Conservation (phyloP, 2,113 vertebrate species). For the Phyllostomus discolor region DNA sequence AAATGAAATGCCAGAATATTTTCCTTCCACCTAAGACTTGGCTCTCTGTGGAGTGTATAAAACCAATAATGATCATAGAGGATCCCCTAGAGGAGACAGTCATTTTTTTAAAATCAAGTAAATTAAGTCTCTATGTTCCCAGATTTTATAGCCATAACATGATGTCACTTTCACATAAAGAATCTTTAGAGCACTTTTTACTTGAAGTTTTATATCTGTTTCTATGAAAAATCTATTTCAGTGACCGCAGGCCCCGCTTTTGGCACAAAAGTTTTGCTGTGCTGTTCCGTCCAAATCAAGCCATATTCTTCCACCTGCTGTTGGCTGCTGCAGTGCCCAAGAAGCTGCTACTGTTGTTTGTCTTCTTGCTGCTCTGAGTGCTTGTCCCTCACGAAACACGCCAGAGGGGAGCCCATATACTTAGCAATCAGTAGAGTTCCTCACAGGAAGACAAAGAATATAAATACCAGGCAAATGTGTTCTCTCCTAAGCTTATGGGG, state of each 20-base stretch:
- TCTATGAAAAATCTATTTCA: constrained; percentile 23
- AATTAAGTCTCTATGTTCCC: not conserved
- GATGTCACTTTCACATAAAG: constrained; percentile 35
- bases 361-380: not conserved
- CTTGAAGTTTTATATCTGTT: constrained; percentile 40
- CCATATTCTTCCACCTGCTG: not conserved
- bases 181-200: constrained; percentile 22
- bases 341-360: not conserved
- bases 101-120: not conserved
- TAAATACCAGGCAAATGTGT: not conserved
- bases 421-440: not conserved
- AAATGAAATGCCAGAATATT: not conserved
- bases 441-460: not conserved
- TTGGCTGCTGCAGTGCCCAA: not conserved
- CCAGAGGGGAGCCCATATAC: not conserved
- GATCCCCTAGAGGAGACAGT: not conserved
- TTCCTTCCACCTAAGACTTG: not conserved
- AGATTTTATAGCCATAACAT: constrained; percentile 27
- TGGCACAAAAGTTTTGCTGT: constrained; percentile 48
- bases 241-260: constrained; percentile 29
- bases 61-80: not conserved
- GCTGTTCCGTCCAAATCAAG: constrained; percentile 54
- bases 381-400: not conserved
- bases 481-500: not conserved
- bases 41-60: not conserved